A percentile compares a stretch with the other conserved stretches of the same genome.
Conservation (phyloP, 2,888 invertebrate species). For the Phaonia tiefii region DNA sequence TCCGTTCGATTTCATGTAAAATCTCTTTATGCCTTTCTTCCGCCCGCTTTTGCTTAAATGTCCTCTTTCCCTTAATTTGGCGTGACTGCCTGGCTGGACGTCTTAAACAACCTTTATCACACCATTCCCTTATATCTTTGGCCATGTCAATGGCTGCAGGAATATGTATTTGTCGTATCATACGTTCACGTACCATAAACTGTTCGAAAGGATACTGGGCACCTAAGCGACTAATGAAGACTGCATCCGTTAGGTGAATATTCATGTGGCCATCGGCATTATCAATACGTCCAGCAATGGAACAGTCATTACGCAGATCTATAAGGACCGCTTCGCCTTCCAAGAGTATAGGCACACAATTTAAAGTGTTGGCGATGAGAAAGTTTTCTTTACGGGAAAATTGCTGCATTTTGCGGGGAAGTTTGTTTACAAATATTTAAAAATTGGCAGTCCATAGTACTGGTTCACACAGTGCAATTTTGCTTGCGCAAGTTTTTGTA, state of each 20-base stretch:
- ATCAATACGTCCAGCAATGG: slow-evolving; percentile 77
- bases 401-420: slow-evolving; percentile 73
- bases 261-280: slow-evolving; percentile 79
- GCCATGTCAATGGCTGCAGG: slow-evolving; percentile 73
- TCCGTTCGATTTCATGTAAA: slow-evolving; percentile 71
- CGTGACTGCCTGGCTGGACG: slow-evolving; percentile 31
- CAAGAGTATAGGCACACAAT: slow-evolving; percentile 75
- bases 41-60: slow-evolving; percentile 75
- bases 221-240: slow-evolving; percentile 78
- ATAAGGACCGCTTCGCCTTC: slow-evolving; percentile 76
- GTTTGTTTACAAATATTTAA: too few relatives aligned
- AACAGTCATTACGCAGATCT: slow-evolving; percentile 78
- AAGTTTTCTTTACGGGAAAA: slow-evolving; percentile 75
- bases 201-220: slow-evolving; percentile 77
- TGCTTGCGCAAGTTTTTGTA: too few relatives aligned
- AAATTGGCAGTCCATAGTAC: too few relatives aligned
- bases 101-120: slow-evolving; percentile 69
- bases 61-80: slow-evolving; percentile 69
- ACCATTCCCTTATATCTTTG: slow-evolving; percentile 70
- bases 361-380: slow-evolving; percentile 75
- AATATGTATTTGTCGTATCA: slow-evolving; percentile 77
- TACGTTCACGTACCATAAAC: slow-evolving; percentile 76
- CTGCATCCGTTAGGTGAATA: slow-evolving; percentile 74
- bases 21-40: slow-evolving; percentile 74
- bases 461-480: too few relatives aligned